phyloP scores from a whole-genome alignment of 2,113 vertebrate genomes.

The Mobula birostris region DNA sequence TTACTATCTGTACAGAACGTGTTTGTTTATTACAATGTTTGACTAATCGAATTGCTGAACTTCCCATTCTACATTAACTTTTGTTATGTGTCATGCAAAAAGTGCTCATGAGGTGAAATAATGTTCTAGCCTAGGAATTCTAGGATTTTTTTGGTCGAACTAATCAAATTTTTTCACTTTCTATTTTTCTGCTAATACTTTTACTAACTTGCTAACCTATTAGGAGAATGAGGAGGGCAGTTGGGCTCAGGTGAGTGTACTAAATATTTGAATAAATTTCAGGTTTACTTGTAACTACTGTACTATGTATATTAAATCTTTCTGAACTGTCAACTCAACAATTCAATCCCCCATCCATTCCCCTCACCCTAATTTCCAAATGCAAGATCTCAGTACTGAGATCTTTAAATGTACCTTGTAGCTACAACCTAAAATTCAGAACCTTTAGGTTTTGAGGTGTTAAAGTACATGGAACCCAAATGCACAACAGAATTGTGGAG shows the following conservation, averaged over 20 bases:
- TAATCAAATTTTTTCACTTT: not conserved
- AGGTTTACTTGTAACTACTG: not conserved
- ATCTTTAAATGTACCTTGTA: not conserved
- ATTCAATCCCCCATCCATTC: no score
- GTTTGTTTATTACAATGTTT: not conserved
- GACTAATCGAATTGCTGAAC: not conserved
- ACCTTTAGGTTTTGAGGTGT: not conserved
- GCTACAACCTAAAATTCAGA: not conserved
- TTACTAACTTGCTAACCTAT: constrained; percentile 40
- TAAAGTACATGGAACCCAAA: not conserved
- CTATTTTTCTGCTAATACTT: constrained; percentile 27
- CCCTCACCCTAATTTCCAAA: not conserved
- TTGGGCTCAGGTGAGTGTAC: constrained; percentile 91
- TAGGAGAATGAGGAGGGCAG: constrained; percentile 95
- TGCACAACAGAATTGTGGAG: not conserved
- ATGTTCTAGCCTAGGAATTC: constrained; percentile 14
- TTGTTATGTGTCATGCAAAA: not conserved
- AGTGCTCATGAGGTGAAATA: not conserved
- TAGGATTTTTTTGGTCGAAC: not conserved
- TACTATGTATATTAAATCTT: not conserved
- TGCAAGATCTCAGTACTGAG: not conserved
- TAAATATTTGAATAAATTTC: not conserved
- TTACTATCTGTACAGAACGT: not conserved
- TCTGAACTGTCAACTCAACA: not conserved
- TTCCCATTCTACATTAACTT: not conserved